phyloP scores from a whole-genome alignment of 1,140 invertebrate genomes.

The Telenomus remus region DNA sequence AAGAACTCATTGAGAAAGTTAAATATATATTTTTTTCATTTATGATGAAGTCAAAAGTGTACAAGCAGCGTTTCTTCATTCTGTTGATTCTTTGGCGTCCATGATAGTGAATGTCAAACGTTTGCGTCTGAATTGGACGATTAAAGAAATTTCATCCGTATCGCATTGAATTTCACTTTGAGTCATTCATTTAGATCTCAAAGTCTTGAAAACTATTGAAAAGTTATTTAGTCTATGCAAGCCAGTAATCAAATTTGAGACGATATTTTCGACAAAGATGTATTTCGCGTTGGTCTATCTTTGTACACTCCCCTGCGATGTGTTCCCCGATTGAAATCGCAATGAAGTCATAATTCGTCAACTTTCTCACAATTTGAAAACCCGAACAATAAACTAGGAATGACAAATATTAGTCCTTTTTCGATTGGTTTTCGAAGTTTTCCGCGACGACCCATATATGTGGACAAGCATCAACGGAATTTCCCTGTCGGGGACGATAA shows the following conservation, averaged over 20 bases:
- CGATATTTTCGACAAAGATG: neutral
- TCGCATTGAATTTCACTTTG: too few relatives aligned
- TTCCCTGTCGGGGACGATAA: constrained; percentile 65
- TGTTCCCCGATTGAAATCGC: constrained; percentile 7
- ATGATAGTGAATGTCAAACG: neutral
- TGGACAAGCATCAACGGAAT: constrained; percentile 58
- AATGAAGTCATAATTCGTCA: constrained; percentile 46
- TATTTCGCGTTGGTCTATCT: constrained; percentile 24
- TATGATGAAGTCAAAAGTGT: constrained; percentile 5
- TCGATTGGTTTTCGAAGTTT: constrained; percentile 43
- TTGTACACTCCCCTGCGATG: constrained; percentile 28
- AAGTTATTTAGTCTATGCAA: too few relatives aligned
- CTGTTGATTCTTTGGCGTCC: constrained; percentile 13
- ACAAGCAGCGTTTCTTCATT: neutral
- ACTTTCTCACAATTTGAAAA: constrained; percentile 49
- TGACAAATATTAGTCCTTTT: constrained; percentile 45
- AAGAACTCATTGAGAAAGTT: constrained; percentile 6
- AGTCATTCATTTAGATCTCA: too few relatives aligned
- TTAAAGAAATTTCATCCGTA: neutral
- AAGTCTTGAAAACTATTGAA: too few relatives aligned
- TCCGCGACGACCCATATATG: constrained; percentile 50
- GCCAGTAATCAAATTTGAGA: neutral
- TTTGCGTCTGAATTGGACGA: neutral
- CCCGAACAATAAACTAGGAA: constrained; percentile 33
- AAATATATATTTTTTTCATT: constrained; percentile 9